A percentile compares a stretch with the other conserved stretches of the same genome.
phyloP scores from a whole-genome alignment of 2,888 invertebrate species.

The Vanessa cardui region DNA sequence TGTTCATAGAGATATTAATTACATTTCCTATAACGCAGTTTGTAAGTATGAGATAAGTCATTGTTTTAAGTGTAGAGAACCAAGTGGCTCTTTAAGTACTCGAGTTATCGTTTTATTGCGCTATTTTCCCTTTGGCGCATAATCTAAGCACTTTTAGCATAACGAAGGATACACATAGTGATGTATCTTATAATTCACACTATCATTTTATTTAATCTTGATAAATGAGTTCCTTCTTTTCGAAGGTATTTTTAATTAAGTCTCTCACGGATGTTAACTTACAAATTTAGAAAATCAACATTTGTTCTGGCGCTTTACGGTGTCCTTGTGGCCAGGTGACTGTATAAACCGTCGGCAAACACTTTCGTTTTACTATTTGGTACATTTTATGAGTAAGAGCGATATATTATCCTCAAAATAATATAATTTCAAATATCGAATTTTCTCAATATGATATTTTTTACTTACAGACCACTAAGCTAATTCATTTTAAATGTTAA shows the following conservation, averaged over 20 bases:
- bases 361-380: conserved; percentile 38
- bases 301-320: conserved; percentile 61
- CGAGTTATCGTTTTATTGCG: not conserved
- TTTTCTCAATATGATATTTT: too few relatives aligned
- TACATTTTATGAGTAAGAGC: conserved; percentile 18
- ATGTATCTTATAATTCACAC: not conserved
- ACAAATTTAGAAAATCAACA: conserved; percentile 52
- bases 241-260: conserved; percentile 4
- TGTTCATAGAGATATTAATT: not conserved
- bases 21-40: not conserved
- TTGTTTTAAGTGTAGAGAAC: not conserved
- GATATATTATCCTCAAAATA: not conserved
- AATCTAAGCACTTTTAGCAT: not conserved
- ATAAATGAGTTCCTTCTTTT: conserved; percentile 6
- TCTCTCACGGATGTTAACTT: not conserved
- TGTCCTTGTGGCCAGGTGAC: conserved; percentile 59
- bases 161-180: conserved; percentile 1
- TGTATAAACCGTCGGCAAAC: conserved; percentile 42
- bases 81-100: not conserved
- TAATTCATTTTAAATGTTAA: too few relatives aligned
- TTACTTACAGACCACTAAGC: too few relatives aligned
- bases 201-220: not conserved
- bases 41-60: not conserved
- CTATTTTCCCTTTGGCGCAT: not conserved
- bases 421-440: too few relatives aligned